Evolutionary conservation across 2,113 vertebrate species (phyloP).

Genomic region (Alouatta palliata): DNA sequence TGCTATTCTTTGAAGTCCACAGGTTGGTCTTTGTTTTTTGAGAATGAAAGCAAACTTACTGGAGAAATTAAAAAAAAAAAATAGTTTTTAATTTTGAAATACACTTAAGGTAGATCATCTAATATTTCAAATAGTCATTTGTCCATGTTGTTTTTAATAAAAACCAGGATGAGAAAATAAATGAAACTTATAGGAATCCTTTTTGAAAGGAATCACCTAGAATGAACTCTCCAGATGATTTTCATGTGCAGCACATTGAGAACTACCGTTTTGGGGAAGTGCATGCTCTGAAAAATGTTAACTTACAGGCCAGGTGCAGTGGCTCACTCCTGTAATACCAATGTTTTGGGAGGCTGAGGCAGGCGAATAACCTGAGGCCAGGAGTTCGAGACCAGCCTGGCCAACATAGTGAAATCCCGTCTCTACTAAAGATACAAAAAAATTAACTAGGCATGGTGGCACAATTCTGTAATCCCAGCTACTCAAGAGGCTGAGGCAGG

Average conservation of each 20-base stretch:
- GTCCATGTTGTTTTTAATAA: background rate
- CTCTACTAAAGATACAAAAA: too few species aligned
- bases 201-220: background rate
- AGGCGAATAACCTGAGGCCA: too few species aligned
- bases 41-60: too few species aligned
- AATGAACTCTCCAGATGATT: background rate
- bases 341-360: too few species aligned
- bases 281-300: background rate
- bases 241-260: background rate
- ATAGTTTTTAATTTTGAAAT: background rate
- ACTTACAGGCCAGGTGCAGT: background rate
- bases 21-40: too few species aligned
- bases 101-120: background rate
- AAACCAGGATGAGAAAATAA: background rate
- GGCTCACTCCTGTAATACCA: too few species aligned
- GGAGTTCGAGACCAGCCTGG: too few species aligned
- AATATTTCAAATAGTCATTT: background rate
- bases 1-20: background rate
- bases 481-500: too few species aligned
- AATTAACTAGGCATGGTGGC: too few species aligned
- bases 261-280: background rate
- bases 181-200: background rate
- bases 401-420: too few species aligned
- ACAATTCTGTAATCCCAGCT: too few species aligned
- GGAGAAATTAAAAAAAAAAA: background rate